Evolutionary conservation across 2,888 invertebrate species (phyloP).

Genomic region (Ophion ventricosus): DNA sequence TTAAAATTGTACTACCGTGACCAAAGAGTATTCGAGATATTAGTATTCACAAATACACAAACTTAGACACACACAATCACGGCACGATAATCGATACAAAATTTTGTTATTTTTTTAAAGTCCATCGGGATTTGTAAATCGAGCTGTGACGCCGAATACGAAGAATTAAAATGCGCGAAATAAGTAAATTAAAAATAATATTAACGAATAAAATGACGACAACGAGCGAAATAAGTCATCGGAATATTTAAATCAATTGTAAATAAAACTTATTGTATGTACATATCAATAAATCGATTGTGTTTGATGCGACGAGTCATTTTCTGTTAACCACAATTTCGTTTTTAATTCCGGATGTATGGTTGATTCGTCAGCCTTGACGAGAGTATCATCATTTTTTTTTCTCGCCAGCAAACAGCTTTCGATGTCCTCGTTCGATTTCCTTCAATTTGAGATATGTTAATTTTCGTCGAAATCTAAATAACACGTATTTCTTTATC

Average conservation of each 20-base stretch:
- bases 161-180: slow-evolving; percentile 18
- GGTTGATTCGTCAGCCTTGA: too few relatives aligned
- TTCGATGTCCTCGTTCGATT: too few relatives aligned
- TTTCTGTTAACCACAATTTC: background rate
- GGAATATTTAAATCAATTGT: slow-evolving; percentile 77
- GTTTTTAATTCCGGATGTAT: background rate
- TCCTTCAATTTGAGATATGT: too few relatives aligned
- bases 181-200: slow-evolving; percentile 48
- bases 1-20: slow-evolving; percentile 76
- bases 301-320: slow-evolving; percentile 69
- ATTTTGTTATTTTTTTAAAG: slow-evolving; percentile 78
- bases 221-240: slow-evolving; percentile 70
- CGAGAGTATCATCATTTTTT: too few relatives aligned
- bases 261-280: slow-evolving; percentile 82
- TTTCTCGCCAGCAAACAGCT: too few relatives aligned
- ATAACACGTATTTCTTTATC: too few relatives aligned
- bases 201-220: slow-evolving; percentile 41
- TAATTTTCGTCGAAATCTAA: too few relatives aligned
- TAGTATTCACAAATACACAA: slow-evolving; percentile 59
- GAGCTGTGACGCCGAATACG: slow-evolving; percentile 59
- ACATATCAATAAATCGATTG: slow-evolving; percentile 82
- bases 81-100: slow-evolving; percentile 76
- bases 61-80: slow-evolving; percentile 43
- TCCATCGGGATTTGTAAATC: slow-evolving; percentile 46
- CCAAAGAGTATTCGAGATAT: slow-evolving; percentile 76